Evolutionary conservation across 2,113 vertebrate species (phyloP).

Genomic region (Lophius piscatorius): DNA sequence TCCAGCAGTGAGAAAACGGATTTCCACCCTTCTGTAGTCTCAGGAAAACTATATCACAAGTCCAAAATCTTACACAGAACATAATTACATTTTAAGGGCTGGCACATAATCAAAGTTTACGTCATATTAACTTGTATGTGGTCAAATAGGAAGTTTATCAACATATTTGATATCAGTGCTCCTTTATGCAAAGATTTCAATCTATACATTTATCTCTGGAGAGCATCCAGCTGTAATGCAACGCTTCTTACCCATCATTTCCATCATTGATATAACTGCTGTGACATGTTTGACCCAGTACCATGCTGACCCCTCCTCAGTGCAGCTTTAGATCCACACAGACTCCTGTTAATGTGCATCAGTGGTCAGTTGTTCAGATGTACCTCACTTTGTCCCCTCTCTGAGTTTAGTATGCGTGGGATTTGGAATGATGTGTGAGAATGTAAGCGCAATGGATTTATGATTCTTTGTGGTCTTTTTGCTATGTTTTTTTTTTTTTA

Average conservation of each 20-base stretch:
- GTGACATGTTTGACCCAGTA: slow-evolving; percentile 61
- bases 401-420: slow-evolving; percentile 1
- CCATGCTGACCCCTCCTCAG: slow-evolving; percentile 27
- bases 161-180: background rate
- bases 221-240: slow-evolving; percentile 3
- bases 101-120: too few relatives aligned
- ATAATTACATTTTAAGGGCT: background rate
- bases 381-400: too few relatives aligned
- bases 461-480: too few relatives aligned
- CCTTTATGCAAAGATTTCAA: too few relatives aligned
- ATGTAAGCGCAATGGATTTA: slow-evolving; percentile 11
- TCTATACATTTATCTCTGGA: background rate
- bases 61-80: slow-evolving; percentile 16
- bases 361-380: too few relatives aligned
- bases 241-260: background rate
- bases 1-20: background rate
- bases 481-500: too few relatives aligned
- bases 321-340: slow-evolving; percentile 20
- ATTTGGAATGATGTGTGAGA: slow-evolving; percentile 11
- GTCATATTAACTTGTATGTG: too few relatives aligned
- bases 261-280: slow-evolving; percentile 36
- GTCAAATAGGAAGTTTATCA: too few relatives aligned
- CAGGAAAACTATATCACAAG: background rate
- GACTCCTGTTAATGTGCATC: slow-evolving; percentile 34
- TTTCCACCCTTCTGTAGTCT: background rate